Evolutionary conservation across 2,797 vertebrate genomes (phyloP), one percentile per base, ranked within the genome.

Genomic region (Kryptolebias ocellatus): DNA sequence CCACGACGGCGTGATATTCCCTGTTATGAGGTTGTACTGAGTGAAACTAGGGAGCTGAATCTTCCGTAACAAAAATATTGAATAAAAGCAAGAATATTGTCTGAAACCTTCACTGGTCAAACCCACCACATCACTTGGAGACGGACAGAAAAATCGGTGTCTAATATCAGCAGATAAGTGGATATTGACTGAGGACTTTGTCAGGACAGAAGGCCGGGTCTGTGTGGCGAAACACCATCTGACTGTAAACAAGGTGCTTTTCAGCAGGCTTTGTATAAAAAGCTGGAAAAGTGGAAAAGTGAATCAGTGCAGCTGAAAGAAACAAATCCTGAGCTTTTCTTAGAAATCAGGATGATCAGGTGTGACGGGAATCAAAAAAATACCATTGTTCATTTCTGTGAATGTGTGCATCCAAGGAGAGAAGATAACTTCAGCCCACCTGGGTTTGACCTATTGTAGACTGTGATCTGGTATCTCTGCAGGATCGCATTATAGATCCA

Each of bases 251-350:
- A 52, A 31, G 47, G 4, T 29, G 60, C 58, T 55, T n/a, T 58
- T 57, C 66, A 67, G 69, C 53, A 61, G 64, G n/a, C 42, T 67
- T 20, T 53, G 66, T 78, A 60, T 55, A 70, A 64, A 67, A 72
- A 63, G 56, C 37, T 60, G 74, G 39, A 73, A 59, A 66, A 73
- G 56, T 60, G 74, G 39, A 73, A 59, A 66, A 73, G 56, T 49
- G 65, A 72, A 53, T 60, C 76, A 49, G 55, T 54, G 75, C 67
- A 79, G 67, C 64, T n/a, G 53, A 74, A 74, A 72, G 51, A 11
- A n/a, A 7, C 29, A 59, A 53, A 73, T 53, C 53, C 60, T 63
- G 56, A 65, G 50, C 34, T 42, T 55, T 8, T 61, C 64, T 57
- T 45, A 64, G 58, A 70, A 53, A 61, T 54, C 50, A 5, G 64